A percentile compares a stretch with the other conserved stretches of the same genome.
Conservation (phyloP, 1,140 invertebrate genomes). For the Bombyx mori region DNA sequence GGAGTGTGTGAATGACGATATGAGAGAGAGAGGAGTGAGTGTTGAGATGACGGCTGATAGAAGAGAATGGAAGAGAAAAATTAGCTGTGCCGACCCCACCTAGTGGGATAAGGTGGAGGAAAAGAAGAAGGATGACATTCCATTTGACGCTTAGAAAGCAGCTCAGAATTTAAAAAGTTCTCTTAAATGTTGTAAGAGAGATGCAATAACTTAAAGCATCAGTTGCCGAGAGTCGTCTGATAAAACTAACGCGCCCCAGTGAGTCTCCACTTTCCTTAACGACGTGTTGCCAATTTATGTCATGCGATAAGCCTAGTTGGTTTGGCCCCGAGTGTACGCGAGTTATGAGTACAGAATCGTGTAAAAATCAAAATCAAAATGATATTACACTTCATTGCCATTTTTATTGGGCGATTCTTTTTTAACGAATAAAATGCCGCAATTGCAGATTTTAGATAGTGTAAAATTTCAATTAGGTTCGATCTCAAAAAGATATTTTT, state of each 20-base stretch:
- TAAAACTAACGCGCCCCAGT: slow-evolving; percentile 47
- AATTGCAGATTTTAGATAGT: too few relatives aligned
- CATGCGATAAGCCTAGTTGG: slow-evolving; percentile 64
- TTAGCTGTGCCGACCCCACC: too few relatives aligned
- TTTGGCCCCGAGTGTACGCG: slow-evolving; percentile 51
- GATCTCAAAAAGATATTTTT: too few relatives aligned
- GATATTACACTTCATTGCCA: too few relatives aligned
- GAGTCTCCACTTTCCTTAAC: slow-evolving; percentile 48
- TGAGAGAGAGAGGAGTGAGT: too few relatives aligned
- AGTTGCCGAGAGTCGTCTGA: slow-evolving; percentile 62
- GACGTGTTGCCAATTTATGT: slow-evolving; percentile 69
- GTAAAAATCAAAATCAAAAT: background rate
- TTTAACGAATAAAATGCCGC: too few relatives aligned
- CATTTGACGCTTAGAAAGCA: slow-evolving; percentile 15
- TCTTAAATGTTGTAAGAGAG: slow-evolving; percentile 38
- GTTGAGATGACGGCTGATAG: too few relatives aligned
- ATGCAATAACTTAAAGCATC: slow-evolving; percentile 52
- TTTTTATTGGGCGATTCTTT: too few relatives aligned
- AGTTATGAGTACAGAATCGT: slow-evolving; percentile 26
- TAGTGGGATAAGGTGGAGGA: too few relatives aligned
- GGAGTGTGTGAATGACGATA: too few relatives aligned
- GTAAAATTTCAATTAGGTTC: too few relatives aligned
- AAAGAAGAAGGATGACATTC: slow-evolving; percentile 2
- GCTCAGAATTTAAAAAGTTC: slow-evolving; percentile 56
- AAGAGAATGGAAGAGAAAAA: too few relatives aligned